Conservation (phyloP, 2,797 vertebrate species). For the Cyprinella venusta region DNA sequence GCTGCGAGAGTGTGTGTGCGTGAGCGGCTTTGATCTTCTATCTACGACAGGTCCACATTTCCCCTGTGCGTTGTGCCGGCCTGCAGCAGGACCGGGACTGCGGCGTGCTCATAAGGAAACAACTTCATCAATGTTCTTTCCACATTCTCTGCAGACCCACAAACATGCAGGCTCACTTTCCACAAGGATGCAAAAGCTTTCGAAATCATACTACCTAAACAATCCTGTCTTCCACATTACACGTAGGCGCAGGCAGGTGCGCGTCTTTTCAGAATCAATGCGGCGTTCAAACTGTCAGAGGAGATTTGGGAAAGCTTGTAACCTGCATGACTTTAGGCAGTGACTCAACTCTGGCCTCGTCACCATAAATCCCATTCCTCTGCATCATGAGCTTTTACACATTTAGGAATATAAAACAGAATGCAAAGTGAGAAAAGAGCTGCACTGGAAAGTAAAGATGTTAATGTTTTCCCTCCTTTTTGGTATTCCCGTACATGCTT, state of each 20-base stretch:
- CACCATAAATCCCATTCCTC: slow-evolving; percentile 27
- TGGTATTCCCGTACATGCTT: slow-evolving; percentile 39
- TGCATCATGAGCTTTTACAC: slow-evolving; percentile 36
- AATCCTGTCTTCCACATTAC: background rate
- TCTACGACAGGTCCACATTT: slow-evolving; percentile 50
- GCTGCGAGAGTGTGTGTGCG: slow-evolving; percentile 47
- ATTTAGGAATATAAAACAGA: slow-evolving; percentile 33
- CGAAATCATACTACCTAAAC: slow-evolving; percentile 5
- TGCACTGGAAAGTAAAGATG: slow-evolving; percentile 38
- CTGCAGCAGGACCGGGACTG: slow-evolving; percentile 15
- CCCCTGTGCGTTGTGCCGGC: slow-evolving; percentile 29
- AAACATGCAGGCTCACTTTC: slow-evolving; percentile 6
- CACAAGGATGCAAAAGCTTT: background rate
- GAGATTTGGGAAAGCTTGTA: slow-evolving; percentile 39
- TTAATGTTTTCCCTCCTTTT: slow-evolving; percentile 40
- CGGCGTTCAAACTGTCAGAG: slow-evolving; percentile 37
- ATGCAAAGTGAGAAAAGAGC: slow-evolving; percentile 30
- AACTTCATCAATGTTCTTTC: slow-evolving; percentile 38
- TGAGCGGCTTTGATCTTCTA: slow-evolving; percentile 43
- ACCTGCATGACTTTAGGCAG: slow-evolving; percentile 38
- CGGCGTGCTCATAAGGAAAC: background rate
- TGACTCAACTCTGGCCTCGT: slow-evolving; percentile 36
- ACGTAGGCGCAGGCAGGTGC: background rate
- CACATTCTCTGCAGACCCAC: slow-evolving; percentile 22
- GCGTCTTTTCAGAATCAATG: slow-evolving; percentile 12